Percentiles rank a stretch among this genome's conserved stretches.
These are phyloP conservation scores for Caenorhabditis plicata DNA, from an alignment of 2,888 invertebrate species.

Conservation along the genomic window DNA sequence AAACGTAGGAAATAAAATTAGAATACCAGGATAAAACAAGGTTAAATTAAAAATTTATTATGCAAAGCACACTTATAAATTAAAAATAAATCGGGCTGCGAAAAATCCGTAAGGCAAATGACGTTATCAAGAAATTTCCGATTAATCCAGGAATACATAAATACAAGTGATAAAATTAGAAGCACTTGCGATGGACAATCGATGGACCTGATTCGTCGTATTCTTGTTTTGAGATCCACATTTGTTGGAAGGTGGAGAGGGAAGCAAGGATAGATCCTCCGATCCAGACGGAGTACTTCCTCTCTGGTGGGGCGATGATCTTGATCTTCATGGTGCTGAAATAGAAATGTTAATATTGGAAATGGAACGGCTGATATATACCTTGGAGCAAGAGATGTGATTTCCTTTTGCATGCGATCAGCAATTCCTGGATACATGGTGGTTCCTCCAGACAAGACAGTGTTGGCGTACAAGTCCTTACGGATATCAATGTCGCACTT, in stretches of 20 bases:
- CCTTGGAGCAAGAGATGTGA: conserved; percentile 10
- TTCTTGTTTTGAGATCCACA: conserved; percentile 80
- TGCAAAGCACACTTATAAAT: conserved; percentile 29
- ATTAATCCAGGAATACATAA: no score
- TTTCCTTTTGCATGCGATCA: conserved; percentile 11
- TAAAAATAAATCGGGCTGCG: conserved; percentile 28
- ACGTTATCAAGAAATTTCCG: conserved; percentile 31
- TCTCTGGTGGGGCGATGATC: conserved; percentile 10
- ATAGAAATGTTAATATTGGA: conserved; percentile 75
- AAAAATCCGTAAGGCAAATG: conserved; percentile 38
- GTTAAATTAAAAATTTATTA: conserved; percentile 22
- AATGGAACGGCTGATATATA: neutral
- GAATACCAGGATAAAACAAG: no score
- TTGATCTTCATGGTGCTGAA: conserved; percentile 10
- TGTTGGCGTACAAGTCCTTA: conserved; percentile 11
- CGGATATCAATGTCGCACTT: conserved; percentile 9
- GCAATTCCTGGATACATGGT: conserved; percentile 11
- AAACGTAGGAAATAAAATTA: no score
- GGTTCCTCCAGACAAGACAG: conserved; percentile 7
- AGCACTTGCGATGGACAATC: conserved; percentile 44
- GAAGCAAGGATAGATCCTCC: conserved; percentile 73
- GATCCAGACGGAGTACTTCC: conserved; percentile 9
- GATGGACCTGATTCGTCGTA: conserved; percentile 73
- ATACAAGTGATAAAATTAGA: no score
- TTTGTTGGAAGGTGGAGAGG: conserved; percentile 83